Evolutionary conservation across 2,113 vertebrate species (phyloP).

Genomic region (Orthonyx spaldingii): DNA sequence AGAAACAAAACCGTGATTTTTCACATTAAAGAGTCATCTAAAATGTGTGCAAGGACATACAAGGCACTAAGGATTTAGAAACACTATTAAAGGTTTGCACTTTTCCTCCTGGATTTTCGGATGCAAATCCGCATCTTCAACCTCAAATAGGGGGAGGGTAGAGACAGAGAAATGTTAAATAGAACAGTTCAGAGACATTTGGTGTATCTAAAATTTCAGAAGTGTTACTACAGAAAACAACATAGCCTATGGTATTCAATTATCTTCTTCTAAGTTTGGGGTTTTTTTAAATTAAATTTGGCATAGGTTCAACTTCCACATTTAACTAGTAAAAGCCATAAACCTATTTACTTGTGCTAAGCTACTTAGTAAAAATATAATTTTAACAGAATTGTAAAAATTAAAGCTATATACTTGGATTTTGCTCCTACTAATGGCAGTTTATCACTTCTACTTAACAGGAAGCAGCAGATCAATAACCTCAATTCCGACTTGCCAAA

Average conservation of each 20-base stretch:
- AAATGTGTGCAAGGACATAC: background rate
- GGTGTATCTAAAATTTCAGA: background rate
- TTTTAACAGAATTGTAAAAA: background rate
- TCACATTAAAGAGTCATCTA: background rate
- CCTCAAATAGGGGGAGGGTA: rapidly evolving
- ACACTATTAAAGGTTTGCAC: background rate
- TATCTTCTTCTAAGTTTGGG: background rate
- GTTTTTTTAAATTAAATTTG: background rate
- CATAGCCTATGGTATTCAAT: background rate
- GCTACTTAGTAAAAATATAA: background rate
- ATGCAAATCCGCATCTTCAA: background rate
- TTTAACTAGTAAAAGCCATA: background rate
- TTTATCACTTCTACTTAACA: background rate
- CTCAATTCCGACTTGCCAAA: background rate
- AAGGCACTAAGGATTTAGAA: background rate
- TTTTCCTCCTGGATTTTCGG: background rate
- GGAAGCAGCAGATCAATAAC: background rate
- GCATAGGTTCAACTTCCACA: background rate
- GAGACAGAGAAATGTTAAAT: background rate
- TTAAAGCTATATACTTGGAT: background rate
- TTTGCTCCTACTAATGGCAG: background rate
- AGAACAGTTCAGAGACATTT: too few species aligned
- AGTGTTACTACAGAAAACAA: background rate
- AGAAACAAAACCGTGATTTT: background rate
- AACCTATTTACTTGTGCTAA: background rate